Evolutionary conservation across 2,113 vertebrate genomes (phyloP), one percentile per base, ranked within the genome.

Genomic region (Enhydra lutris): DNA sequence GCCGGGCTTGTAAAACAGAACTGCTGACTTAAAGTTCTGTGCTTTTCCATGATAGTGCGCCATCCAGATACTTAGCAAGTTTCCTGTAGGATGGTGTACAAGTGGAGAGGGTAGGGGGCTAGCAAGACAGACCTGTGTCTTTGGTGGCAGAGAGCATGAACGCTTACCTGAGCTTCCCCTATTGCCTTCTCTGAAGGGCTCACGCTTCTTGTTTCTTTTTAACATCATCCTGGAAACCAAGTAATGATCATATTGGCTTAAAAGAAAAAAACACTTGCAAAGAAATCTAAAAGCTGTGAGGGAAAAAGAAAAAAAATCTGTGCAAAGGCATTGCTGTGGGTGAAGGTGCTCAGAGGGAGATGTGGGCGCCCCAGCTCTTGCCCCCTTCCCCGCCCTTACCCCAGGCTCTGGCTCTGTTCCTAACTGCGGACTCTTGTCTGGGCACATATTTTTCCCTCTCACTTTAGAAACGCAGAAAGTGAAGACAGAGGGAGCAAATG

Each of bases 151-250:
- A 20, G 21, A 29, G 34, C n/a, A 47, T 10, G 45, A 18, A 11
- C 55, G 82, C n/a, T 34, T 34, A 36, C 50, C 42, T 13, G 11
- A 11, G 12, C 69, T 80, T 50, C 13, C 26, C 61, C 23, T 1
- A 9, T 31, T 18, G 42, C 80, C 67, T 89, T 91, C 84, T 97
- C 78, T 69, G n/a, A 95, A 86, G 73, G 45, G 39, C 65, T 91
- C 15, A 57, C 14, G 0, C 55, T 45, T 8, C 71, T 92, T 21
- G 3, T 21, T 86, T 67, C 36, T 21, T 79, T 47, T 81, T 80
- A 34, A 14, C 55, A 13, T 61, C 17, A 57, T 74, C 86, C 50
- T 87, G 85, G 67, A 63, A 87, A 79, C 80, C 61, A 63, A 39
- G 9, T 78, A 69, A 47, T 80, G 91, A 92, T 69, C 14, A 29